phyloP scores from a whole-genome alignment of 1,140 invertebrate species.

The Cheumatopsyche charites region DNA sequence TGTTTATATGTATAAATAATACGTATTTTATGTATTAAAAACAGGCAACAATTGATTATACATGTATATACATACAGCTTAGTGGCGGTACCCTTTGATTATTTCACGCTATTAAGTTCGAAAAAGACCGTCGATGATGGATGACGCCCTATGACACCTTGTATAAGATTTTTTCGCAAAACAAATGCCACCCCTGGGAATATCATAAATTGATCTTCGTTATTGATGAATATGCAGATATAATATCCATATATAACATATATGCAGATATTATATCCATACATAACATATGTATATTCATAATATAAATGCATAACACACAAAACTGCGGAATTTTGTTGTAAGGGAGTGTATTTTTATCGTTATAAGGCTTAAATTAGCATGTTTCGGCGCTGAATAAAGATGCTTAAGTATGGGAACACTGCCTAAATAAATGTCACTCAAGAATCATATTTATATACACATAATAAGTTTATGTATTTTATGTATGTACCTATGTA shows the following conservation, averaged over 20 bases:
- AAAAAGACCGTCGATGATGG: constrained; percentile 27
- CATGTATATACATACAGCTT: too few species aligned
- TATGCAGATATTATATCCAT: too few species aligned
- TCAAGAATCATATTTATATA: too few species aligned
- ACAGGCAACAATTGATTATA: constrained; percentile 20
- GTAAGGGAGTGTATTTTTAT: too few species aligned
- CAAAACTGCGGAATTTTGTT: too few species aligned
- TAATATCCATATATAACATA: too few species aligned
- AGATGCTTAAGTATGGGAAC: background rate
- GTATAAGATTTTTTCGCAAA: background rate
- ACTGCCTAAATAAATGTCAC: too few species aligned
- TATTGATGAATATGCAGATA: background rate
- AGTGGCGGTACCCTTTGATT: constrained; percentile 26
- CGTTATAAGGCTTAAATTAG: too few species aligned
- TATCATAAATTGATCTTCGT: background rate
- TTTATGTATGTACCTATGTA: too few species aligned
- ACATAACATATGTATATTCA: background rate
- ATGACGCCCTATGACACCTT: constrained; percentile 18
- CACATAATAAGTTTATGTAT: too few species aligned
- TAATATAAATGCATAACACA: background rate
- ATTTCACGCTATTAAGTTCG: constrained; percentile 33
- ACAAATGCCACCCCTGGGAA: background rate
- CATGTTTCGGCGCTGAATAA: background rate
- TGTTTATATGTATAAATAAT: too few species aligned
- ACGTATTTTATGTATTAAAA: too few species aligned